Base-by-base conservation (phyloP, 2,797 vertebrate species). In the Acanthornis magna region DNA sequence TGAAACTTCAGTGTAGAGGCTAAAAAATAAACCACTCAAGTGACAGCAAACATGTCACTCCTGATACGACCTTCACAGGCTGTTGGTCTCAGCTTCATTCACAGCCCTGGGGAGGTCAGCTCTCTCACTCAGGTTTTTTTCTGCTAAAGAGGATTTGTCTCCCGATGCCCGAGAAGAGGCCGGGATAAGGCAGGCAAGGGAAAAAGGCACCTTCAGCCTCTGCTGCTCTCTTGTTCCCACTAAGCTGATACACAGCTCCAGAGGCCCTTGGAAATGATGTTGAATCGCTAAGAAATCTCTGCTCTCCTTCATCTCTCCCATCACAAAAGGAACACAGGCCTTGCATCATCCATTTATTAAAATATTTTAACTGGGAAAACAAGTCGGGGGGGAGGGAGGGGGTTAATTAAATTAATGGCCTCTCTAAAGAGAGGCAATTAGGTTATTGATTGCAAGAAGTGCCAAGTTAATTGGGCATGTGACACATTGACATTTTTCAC, bases 401-500 rank as follows among this genome's bases (percentile, higher is more conserved):
- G 86, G 90, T 91, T 97, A 97, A 97, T 97, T 96, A 96, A 96
- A 97, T 97, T 95, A 97, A 95, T 93, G 89, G 80, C 93, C 84
- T 89, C 92, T 94, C 94, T 96, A 96, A 97, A 96, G 89, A 95
- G 85, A 93, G 85, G 68, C 91, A 96, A 96, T 97, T 97, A 97
- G 76, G 67, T 19, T 93, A 97, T 97, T 96, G 96, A 97, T 97
- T 92, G 94, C 83, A 91, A 96, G 96, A 93, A 93, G 75, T 93
- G 85, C 89, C 76, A 91, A 93, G 94, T 92, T 97, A 97, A 97
- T 97, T 97, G 89, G 93, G 87, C 94, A 93, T 95, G 94, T 93
- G 96, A 96, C 96, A 95, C 96, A 93, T 89, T 95, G 96, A 96
- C 96, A 96, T 96, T 97, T 93, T 86, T 93, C 58, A 79, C 94